Evolutionary conservation across 2,113 vertebrate genomes (phyloP).

Genomic region (Hypomesus transpacificus): DNA sequence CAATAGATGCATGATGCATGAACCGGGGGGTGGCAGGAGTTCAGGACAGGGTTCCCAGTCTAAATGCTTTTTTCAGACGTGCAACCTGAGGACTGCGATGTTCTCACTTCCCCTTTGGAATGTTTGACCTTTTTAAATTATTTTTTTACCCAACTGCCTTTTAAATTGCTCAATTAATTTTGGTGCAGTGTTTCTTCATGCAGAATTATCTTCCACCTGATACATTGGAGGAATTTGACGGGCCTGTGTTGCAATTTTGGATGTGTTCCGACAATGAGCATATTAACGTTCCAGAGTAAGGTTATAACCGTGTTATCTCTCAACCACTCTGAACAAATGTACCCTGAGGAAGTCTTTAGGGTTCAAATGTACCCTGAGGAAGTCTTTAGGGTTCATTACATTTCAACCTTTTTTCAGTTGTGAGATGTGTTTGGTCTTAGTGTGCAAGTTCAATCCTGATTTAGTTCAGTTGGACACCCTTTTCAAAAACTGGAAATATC

Average conservation of each 20-base stretch:
- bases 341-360: neutral
- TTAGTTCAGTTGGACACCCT: neutral
- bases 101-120: neutral
- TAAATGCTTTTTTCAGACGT: neutral
- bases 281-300: neutral
- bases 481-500: neutral
- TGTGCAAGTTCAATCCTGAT: neutral
- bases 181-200: constrained; percentile 1
- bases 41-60: neutral
- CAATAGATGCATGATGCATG: neutral
- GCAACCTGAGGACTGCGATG: neutral
- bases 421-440: neutral
- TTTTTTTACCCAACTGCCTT: neutral
- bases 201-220: constrained; percentile 18
- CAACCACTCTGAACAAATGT: neutral
- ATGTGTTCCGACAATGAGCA: constrained; percentile 2
- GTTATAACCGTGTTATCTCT: neutral
- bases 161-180: neutral
- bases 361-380: neutral
- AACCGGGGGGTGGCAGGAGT: neutral
- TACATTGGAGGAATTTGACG: constrained; percentile 27
- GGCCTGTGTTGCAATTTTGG: constrained; percentile 4
- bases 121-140: neutral
- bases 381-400: neutral
- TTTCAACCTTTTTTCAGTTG: neutral